These are phyloP conservation scores for Xenopus petersii DNA, from an alignment of 2,797 vertebrate species.

Conservation along the genomic window DNA sequence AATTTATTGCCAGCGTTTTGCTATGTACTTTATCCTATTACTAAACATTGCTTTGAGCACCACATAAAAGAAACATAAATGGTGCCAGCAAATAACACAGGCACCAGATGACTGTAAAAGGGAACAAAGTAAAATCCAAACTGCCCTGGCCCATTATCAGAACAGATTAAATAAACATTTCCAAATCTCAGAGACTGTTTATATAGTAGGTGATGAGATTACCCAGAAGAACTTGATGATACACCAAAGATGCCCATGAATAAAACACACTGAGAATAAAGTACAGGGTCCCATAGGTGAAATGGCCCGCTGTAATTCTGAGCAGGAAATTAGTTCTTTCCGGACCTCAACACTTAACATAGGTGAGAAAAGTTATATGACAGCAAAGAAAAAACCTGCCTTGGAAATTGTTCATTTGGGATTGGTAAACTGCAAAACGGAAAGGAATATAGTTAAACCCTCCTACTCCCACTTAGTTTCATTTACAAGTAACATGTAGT, in stretches of 20 bases:
- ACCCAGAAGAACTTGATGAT: slow-evolving; percentile 36
- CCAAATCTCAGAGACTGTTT: slow-evolving; percentile 28
- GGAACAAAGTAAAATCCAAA: slow-evolving; percentile 33
- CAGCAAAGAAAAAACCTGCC: slow-evolving; percentile 15
- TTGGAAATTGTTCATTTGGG: slow-evolving; percentile 21
- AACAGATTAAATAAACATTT: slow-evolving; percentile 41
- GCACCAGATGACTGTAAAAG: slow-evolving; percentile 47
- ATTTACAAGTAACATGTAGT: slow-evolving; percentile 6
- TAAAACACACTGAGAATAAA: slow-evolving; percentile 29
- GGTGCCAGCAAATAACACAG: slow-evolving; percentile 41
- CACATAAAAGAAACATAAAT: slow-evolving; percentile 41
- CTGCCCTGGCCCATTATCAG: slow-evolving; percentile 38
- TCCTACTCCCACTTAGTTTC: slow-evolving; percentile 7
- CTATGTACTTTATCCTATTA: slow-evolving; percentile 27
- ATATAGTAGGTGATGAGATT: slow-evolving; percentile 28
- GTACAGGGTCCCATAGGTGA: slow-evolving; percentile 9
- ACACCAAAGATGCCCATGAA: slow-evolving; percentile 32
- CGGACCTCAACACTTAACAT: slow-evolving; percentile 26
- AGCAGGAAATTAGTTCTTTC: slow-evolving; percentile 43
- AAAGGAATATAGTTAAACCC: slow-evolving; percentile 2
- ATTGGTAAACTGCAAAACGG: slow-evolving; percentile 13
- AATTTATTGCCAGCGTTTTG: slow-evolving; percentile 31
- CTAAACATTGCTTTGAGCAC: slow-evolving; percentile 45
- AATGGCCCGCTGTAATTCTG: slow-evolving; percentile 15
- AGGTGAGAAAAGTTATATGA: slow-evolving; percentile 26